Conservation (phyloP, 2,113 vertebrate species). For the Cygnus atratus region DNA sequence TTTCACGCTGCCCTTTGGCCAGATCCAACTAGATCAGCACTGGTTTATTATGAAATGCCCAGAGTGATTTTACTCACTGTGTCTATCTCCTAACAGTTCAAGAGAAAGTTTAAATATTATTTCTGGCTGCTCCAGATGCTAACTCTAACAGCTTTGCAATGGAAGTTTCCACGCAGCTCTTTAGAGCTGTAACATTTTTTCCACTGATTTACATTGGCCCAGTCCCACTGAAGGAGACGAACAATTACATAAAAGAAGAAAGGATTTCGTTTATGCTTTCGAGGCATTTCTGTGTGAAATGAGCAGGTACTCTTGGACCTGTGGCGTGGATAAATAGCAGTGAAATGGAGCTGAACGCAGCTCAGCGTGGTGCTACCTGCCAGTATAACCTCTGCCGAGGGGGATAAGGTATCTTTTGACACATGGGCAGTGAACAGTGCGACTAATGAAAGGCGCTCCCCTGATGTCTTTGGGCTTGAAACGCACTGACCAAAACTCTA, state of each 20-base stretch:
- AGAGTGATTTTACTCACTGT: not conserved
- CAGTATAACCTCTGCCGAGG: not conserved
- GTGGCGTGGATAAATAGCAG: not conserved
- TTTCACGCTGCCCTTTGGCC: not conserved
- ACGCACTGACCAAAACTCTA: not conserved
- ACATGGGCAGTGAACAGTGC: not conserved
- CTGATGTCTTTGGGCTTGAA: not conserved
- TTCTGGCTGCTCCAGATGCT: constrained; percentile 6
- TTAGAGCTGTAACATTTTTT: not conserved
- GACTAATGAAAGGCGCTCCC: not conserved
- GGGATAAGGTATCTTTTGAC: fast-evolving
- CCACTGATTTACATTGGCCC: not conserved
- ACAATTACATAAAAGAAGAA: not conserved
- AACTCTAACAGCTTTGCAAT: not conserved
- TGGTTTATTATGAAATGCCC: not conserved
- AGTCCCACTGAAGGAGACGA: not conserved
- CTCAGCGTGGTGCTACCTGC: not conserved
- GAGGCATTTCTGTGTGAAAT: not conserved
- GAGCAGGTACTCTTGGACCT: not conserved
- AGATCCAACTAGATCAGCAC: not conserved
- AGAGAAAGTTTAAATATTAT: constrained; percentile 43
- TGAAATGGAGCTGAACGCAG: not conserved
- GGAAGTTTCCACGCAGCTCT: not conserved
- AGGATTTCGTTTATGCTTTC: not conserved
- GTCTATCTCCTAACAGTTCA: not conserved